phyloP scores from a whole-genome alignment of 2,888 invertebrate species.

The Bimastos eiseni region DNA sequence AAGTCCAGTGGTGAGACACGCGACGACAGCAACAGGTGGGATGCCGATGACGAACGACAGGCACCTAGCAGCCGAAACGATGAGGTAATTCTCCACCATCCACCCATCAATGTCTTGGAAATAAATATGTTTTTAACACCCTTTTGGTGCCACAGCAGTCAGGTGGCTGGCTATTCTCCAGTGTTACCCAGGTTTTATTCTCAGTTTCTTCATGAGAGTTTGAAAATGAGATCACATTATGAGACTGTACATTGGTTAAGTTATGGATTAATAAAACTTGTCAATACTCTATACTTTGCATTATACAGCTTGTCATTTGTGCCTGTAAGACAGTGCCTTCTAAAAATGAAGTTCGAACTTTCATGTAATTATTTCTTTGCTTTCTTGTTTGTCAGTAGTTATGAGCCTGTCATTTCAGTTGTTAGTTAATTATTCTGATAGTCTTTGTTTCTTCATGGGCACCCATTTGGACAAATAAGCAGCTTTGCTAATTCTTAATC shows the following conservation, averaged over 20 bases:
- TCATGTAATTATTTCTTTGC: not conserved
- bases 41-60: not conserved
- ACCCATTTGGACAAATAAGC: not conserved
- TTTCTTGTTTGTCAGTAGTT: not conserved
- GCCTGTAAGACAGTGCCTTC: not conserved
- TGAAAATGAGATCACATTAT: too few relatives aligned
- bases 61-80: not conserved
- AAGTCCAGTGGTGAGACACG: slow-evolving; percentile 7
- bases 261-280: not conserved
- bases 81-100: not conserved
- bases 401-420: not conserved
- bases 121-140: not conserved
- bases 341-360: not conserved
- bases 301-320: not conserved
- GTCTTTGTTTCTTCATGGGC: not conserved
- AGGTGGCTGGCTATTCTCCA: not conserved
- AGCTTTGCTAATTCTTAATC: not conserved
- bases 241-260: too few relatives aligned
- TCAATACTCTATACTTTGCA: not conserved
- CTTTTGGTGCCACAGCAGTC: not conserved
- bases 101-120: not conserved
- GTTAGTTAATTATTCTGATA: not conserved
- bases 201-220: too few relatives aligned
- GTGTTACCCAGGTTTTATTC: not conserved
- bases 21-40: not conserved